These are phyloP conservation scores for Drosophila dives DNA, from an alignment of 2,888 invertebrate species.

Conservation along the genomic window DNA sequence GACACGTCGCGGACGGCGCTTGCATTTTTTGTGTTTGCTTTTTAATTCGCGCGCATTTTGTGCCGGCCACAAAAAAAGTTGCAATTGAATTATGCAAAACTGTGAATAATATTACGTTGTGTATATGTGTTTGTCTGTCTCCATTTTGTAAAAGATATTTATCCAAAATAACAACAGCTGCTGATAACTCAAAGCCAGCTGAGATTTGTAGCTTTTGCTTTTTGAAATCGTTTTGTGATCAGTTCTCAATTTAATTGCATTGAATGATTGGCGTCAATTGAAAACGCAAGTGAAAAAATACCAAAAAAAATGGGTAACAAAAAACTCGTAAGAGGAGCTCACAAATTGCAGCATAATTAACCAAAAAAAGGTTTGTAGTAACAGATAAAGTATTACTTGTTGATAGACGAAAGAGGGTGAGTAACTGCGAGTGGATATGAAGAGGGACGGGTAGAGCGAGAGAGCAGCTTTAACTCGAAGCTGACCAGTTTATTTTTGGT, in stretches of 20 bases:
- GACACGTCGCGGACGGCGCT: constrained; percentile 10
- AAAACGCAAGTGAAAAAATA: constrained; percentile 69
- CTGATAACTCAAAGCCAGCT: constrained; percentile 17
- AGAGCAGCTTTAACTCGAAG: constrained; percentile 17
- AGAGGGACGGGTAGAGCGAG: not conserved
- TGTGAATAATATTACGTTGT: not conserved
- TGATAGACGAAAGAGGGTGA: not conserved
- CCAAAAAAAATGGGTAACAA: constrained; percentile 12
- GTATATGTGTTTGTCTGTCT: not conserved
- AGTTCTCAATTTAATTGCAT: constrained; percentile 50
- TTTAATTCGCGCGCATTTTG: constrained; percentile 67
- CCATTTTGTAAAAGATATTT: constrained; percentile 1
- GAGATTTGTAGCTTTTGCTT: constrained; percentile 2
- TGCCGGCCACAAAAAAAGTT: constrained; percentile 56
- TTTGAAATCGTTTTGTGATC: constrained; percentile 33
- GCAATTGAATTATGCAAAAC: constrained; percentile 43
- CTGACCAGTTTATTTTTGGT: constrained; percentile 42
- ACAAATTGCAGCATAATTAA: constrained; percentile 28
- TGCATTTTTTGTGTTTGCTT: constrained; percentile 23
- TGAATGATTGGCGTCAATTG: constrained; percentile 62
- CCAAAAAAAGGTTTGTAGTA: constrained; percentile 55
- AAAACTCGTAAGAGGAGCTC: constrained; percentile 28
- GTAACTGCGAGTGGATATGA: not conserved
- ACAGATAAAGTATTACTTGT: constrained; percentile 18
- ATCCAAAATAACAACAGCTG: constrained; percentile 11